Conservation (phyloP, 2,888 invertebrate species). For the Cheilosia impressa region DNA sequence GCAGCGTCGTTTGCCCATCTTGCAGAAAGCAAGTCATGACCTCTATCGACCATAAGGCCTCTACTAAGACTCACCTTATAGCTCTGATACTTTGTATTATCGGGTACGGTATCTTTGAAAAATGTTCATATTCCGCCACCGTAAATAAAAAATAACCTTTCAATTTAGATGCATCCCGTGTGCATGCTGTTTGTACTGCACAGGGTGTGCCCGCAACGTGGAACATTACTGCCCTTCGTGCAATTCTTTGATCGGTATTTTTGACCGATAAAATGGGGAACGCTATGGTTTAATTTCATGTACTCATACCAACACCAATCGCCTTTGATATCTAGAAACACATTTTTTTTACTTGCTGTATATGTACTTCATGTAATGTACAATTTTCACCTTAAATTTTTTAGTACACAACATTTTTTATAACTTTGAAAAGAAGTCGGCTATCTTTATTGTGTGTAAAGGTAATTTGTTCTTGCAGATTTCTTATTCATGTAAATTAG, state of each 20-base stretch:
- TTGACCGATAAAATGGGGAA: slow-evolving; percentile 24
- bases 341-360: too few species aligned
- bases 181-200: slow-evolving; percentile 84
- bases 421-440: slow-evolving; percentile 24
- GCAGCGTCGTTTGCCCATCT: slow-evolving; percentile 83
- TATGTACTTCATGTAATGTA: not conserved
- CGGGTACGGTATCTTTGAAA: slow-evolving; percentile 32
- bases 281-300: too few species aligned
- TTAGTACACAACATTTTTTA: not conserved
- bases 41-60: slow-evolving; percentile 82
- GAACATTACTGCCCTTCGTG: slow-evolving; percentile 85
- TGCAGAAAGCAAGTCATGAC: slow-evolving; percentile 84
- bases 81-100: slow-evolving; percentile 84
- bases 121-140: not conserved
- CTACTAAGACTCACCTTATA: slow-evolving; percentile 85
- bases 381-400: not conserved
- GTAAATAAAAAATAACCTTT: not conserved
- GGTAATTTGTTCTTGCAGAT: slow-evolving; percentile 6
- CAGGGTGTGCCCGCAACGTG: slow-evolving; percentile 83
- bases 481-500: not conserved
- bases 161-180: slow-evolving; percentile 81
- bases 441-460: slow-evolving; percentile 63
- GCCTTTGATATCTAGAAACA: too few species aligned
- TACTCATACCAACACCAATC: too few species aligned
- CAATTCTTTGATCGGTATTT: slow-evolving; percentile 83